A percentile compares a stretch with the other conserved stretches of the same genome.
phyloP scores from a whole-genome alignment of 2,113 vertebrate genomes.

The Protomyctophum bolini region DNA sequence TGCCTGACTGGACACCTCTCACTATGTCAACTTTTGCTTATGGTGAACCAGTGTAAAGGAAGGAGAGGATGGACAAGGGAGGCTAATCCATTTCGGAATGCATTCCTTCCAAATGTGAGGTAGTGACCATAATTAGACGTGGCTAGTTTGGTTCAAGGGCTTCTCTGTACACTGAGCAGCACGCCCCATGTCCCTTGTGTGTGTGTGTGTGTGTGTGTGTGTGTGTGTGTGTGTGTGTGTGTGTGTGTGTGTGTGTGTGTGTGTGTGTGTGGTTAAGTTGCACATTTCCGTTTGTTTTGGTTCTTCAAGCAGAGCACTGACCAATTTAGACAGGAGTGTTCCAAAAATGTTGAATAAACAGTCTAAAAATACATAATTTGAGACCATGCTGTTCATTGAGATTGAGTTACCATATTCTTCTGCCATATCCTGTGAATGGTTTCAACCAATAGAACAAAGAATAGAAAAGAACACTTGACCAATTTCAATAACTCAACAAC shows the following conservation, averaged over 20 bases:
- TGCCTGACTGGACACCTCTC: conserved; percentile 2
- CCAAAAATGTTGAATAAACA: conserved; percentile 47
- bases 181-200: conserved; percentile 21
- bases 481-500: no score
- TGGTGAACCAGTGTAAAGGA: neutral
- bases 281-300: conserved; percentile 68
- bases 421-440: conserved; percentile 25
- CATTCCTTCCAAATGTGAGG: conserved; percentile 41
- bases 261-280: conserved; percentile 38
- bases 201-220: conserved; percentile 11
- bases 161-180: conserved; percentile 22
- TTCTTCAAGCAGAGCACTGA: conserved; percentile 46
- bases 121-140: conserved; percentile 59
- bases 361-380: conserved; percentile 55
- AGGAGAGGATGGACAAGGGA: conserved; percentile 26
- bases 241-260: conserved; percentile 8
- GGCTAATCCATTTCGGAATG: conserved; percentile 47
- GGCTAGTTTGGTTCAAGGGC: conserved; percentile 44
- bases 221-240: conserved; percentile 10
- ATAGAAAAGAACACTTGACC: neutral
- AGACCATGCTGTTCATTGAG: conserved; percentile 54
- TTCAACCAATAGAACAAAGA: conserved; percentile 10
- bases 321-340: conserved; percentile 53
- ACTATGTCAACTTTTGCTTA: neutral
- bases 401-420: conserved; percentile 12